Evolutionary conservation across 2,797 vertebrate species (phyloP), one percentile per base, ranked within the genome.

Genomic region (Bradypodion ventrale): DNA sequence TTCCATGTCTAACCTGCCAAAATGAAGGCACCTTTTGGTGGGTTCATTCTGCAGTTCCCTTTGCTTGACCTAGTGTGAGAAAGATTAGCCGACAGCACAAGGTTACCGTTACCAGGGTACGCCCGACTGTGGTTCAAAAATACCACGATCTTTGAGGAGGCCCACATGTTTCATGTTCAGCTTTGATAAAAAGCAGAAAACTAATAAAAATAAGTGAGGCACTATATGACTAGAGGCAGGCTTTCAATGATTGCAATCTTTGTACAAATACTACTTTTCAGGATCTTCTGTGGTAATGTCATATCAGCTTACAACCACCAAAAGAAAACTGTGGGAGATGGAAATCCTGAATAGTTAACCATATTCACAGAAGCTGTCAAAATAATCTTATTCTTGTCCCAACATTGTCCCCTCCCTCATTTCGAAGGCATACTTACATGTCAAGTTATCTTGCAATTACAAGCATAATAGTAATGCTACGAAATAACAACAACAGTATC

Each of bases 401-500:
- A 83, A 70, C 40, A 49, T 19, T 44, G 27, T 78, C 85, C 85
- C 89, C 87, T 85, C 85, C 82, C 87, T 90, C 7, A 83, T 88
- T 93, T 70, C n/a, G 4, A 85, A 94, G 93, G 88, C 85, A 27
- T 87, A 92, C 69, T 85, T 74, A 90, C 0, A 66, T 91, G 93
- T 88, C 90, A 88, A 88, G 91, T 70, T 95, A 95, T n/a, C n/a
- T n/a, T n/a, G n/a, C 92, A 94, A 94, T 93, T 94, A 93, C 94
- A 85, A 70, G n/a, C n/a, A n/a, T 90, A 94, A 91, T 91, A 92
- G 94, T 94, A 95, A 95, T 92, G 94, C 94, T 93, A 90, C 95
- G 95, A 96, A 84, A 79, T 46, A 68, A 95, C 94, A 52, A 95
- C 94, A 93, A 95, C 89, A 93, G 94, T 94, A 94, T 92, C 92